These are phyloP conservation scores for Ptychoptera contaminata DNA, from an alignment of 2,888 invertebrate species.

Conservation along the genomic window DNA sequence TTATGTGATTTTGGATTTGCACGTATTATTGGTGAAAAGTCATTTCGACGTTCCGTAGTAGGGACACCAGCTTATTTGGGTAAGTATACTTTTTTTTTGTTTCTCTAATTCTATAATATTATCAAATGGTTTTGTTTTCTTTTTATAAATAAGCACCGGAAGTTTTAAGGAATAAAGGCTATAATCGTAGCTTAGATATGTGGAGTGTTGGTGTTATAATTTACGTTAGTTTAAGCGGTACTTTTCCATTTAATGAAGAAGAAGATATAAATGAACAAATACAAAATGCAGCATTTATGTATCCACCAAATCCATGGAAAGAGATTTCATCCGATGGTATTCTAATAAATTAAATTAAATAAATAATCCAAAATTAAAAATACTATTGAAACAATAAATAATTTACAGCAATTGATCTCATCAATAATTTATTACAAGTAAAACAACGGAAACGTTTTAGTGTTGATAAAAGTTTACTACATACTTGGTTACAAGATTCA, in stretches of 20 bases:
- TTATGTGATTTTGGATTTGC: slow-evolving; percentile 99
- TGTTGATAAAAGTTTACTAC: slow-evolving; percentile 88
- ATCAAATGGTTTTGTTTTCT: too few relatives aligned
- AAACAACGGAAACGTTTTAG: slow-evolving; percentile 89
- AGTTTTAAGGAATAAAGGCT: slow-evolving; percentile 94
- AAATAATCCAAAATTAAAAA: too few relatives aligned
- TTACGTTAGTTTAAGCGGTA: slow-evolving; percentile 95
- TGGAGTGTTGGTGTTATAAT: slow-evolving; percentile 99
- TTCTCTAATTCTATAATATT: background rate
- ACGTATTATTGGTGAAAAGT: slow-evolving; percentile 96
- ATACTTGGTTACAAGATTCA: slow-evolving; percentile 93
- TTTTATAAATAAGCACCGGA: slow-evolving; percentile 61
- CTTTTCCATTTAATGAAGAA: slow-evolving; percentile 99
- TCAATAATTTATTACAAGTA: slow-evolving; percentile 93
- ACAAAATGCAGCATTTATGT: slow-evolving; percentile 99
- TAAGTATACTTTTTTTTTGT: slow-evolving; percentile 25
- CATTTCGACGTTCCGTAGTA: slow-evolving; percentile 92
- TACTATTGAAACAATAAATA: slow-evolving; percentile 3
- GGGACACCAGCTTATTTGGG: slow-evolving; percentile 98
- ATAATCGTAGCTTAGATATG: slow-evolving; percentile 98
- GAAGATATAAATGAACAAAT: slow-evolving; percentile 99
- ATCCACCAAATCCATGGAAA: slow-evolving; percentile 95
- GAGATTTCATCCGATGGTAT: slow-evolving; percentile 84
- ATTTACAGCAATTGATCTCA: slow-evolving; percentile 85
- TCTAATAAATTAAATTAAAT: too few relatives aligned